A percentile compares a stretch with the other conserved stretches of the same genome.
These are phyloP conservation scores for Calephelis virginiensis DNA, from an alignment of 1,140 invertebrate species.

Conservation along the genomic window DNA sequence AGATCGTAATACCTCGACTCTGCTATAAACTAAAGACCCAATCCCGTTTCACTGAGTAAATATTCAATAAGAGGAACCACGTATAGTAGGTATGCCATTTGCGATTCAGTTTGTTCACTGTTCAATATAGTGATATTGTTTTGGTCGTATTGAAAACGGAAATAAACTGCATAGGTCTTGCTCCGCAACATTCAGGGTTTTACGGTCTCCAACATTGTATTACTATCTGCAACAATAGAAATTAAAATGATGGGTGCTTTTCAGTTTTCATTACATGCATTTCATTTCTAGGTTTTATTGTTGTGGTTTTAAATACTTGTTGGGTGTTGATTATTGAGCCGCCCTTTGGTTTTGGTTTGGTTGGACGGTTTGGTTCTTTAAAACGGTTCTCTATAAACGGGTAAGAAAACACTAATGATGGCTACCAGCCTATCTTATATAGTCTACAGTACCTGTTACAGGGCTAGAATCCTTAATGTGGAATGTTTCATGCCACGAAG, in stretches of 20 bases:
- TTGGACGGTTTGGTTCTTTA: too few species aligned
- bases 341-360: too few species aligned
- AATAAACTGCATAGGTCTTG: constrained; percentile 29
- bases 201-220: constrained; percentile 4
- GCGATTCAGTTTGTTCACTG: constrained; percentile 49
- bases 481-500: too few species aligned
- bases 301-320: background rate
- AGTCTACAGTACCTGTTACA: too few species aligned
- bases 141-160: constrained; percentile 41
- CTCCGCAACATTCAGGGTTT: constrained; percentile 22
- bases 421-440: too few species aligned
- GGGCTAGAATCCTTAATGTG: too few species aligned
- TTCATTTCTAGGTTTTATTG: background rate
- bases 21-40: constrained; percentile 40
- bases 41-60: constrained; percentile 42
- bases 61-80: constrained; percentile 53
- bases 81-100: constrained; percentile 47
- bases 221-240: constrained; percentile 8
- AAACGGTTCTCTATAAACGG: too few species aligned
- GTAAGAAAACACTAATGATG: too few species aligned
- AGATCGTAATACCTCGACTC: constrained; percentile 31
- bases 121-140: constrained; percentile 61
- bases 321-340: background rate
- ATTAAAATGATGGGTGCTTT: constrained; percentile 7
- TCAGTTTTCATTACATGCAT: background rate